A percentile compares a stretch with the other conserved stretches of the same genome.
phyloP scores from a whole-genome alignment of 2,113 vertebrate species.

The Nettapus auritus region DNA sequence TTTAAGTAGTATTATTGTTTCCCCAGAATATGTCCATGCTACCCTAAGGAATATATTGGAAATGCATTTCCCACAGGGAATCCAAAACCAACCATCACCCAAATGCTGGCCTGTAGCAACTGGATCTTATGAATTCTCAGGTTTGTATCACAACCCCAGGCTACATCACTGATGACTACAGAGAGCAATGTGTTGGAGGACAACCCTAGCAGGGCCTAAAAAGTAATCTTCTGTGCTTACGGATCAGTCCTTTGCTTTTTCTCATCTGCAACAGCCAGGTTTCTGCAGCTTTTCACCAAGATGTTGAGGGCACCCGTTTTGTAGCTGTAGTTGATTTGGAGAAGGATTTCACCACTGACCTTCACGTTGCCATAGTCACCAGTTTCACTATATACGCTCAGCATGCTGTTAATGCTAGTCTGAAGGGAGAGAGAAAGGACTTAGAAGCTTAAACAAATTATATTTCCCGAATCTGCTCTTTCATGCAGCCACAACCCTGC shows the following conservation, averaged over 20 bases:
- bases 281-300: slow-evolving; percentile 91
- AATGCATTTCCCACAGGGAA: not conserved
- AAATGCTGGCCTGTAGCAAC: not conserved
- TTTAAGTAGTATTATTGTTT: not conserved
- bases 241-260: slow-evolving; percentile 92
- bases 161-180: not conserved
- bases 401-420: slow-evolving; percentile 96
- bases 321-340: slow-evolving; percentile 93
- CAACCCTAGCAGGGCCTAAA: not conserved
- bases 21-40: rapidly evolving
- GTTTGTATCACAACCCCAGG: rapidly evolving
- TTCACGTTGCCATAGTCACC: slow-evolving; percentile 94
- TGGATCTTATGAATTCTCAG: not conserved
- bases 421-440: slow-evolving; percentile 59
- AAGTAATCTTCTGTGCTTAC: slow-evolving; percentile 78
- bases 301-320: slow-evolving; percentile 94
- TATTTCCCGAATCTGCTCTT: not conserved
- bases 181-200: rapidly evolving
- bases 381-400: slow-evolving; percentile 95
- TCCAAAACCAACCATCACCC: not conserved
- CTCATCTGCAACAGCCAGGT: slow-evolving; percentile 92
- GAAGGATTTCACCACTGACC: slow-evolving; percentile 93
- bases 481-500: not conserved
- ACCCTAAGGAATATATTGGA: not conserved
- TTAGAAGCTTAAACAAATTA: not conserved